A percentile compares a stretch with the other conserved stretches of the same genome.
Evolutionary conservation across 2,888 invertebrate species (phyloP).

Genomic region (Dendrolimus houi): DNA sequence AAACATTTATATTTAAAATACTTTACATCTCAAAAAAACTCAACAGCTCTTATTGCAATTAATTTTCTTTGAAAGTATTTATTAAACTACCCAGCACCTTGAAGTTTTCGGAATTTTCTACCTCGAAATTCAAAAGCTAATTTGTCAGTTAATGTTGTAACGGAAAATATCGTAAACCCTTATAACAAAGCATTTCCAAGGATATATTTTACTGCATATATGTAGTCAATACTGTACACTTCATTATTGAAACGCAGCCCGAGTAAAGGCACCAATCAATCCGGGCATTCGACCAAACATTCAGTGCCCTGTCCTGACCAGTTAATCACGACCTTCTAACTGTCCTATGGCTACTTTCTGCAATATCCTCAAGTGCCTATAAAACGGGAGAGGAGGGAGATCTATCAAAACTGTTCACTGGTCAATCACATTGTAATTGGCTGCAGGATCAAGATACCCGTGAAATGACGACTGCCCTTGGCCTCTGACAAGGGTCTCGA

Average conservation of each 20-base stretch:
- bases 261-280: conserved; percentile 56
- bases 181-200: no score
- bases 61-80: no score
- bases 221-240: conserved; percentile 26
- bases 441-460: conserved; percentile 64
- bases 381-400: conserved; percentile 15
- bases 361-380: conserved; percentile 2
- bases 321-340: conserved; percentile 22
- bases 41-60: no score
- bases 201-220: no score
- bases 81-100: no score
- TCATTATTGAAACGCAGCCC: conserved; percentile 54
- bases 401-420: conserved; percentile 29
- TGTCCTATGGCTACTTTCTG: conserved; percentile 12
- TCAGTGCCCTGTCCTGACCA: conserved; percentile 38
- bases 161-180: no score
- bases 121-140: no score
- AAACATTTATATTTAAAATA: no score
- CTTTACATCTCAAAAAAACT: no score
- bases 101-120: no score
- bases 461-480: conserved; percentile 61
- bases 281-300: conserved; percentile 57
- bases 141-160: no score
- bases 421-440: conserved; percentile 70
- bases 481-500: conserved; percentile 53